Evolutionary conservation across 2,797 vertebrate genomes (phyloP).

Genomic region (Alauda arvensis): DNA sequence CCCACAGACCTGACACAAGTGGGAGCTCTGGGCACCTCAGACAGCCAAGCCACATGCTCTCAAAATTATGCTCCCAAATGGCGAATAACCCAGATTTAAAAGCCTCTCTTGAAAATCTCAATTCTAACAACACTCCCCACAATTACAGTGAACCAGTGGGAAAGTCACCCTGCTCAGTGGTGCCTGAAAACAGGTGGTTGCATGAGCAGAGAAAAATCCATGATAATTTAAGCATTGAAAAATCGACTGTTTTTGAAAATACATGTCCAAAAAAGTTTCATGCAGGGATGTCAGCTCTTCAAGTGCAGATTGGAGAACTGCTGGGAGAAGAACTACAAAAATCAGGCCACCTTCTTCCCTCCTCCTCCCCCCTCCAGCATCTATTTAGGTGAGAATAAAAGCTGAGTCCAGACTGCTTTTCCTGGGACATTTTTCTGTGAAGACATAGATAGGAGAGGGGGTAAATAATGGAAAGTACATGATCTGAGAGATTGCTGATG

Average conservation of each 20-base stretch:
- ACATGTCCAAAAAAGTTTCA: background rate
- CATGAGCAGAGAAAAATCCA: background rate
- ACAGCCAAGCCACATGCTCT: background rate
- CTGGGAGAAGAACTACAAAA: background rate
- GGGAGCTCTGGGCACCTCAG: background rate
- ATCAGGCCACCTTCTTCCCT: background rate
- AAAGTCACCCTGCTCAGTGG: background rate
- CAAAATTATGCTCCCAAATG: background rate
- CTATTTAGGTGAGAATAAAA: background rate
- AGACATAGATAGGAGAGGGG: background rate
- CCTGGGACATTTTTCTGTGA: background rate
- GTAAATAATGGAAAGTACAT: background rate
- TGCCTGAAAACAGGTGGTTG: background rate
- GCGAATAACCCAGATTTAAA: background rate
- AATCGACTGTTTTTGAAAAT: background rate
- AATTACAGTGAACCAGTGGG: accelerated
- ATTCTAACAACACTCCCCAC: background rate
- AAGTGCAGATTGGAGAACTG: background rate
- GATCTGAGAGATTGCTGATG: background rate
- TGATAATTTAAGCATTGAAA: background rate
- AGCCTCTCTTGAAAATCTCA: background rate
- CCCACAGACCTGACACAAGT: background rate
- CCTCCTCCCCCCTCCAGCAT: accelerated
- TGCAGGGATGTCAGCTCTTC: background rate
- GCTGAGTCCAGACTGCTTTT: background rate